Evolutionary conservation across 2,113 vertebrate genomes (phyloP), one percentile per base, ranked within the genome.

Genomic region (Paramormyrops kingsleyae): DNA sequence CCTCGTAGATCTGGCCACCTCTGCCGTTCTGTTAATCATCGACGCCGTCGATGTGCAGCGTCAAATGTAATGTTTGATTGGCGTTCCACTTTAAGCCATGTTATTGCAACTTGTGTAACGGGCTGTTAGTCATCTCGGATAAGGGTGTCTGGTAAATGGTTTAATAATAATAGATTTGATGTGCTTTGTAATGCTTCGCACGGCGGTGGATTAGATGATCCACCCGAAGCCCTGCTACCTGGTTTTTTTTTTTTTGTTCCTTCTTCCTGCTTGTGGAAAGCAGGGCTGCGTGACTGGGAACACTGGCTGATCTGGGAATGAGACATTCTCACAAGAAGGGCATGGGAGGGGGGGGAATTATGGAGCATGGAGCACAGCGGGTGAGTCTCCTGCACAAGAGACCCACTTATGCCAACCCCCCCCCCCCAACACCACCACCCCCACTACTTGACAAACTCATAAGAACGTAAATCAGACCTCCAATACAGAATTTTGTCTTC

Each of bases 391-490:
- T 21, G n/a, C 39, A 83, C 62, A 87, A 80, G 88, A 89, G 87
- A 31, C 53, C 89, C 47, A 46, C 83, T 91, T 89, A 46, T 44
- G 13, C 80, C 39, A 39, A 15, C 39, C 77, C 1, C 17, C 35
- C 77, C 31, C 39, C 39, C 42, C 77, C 19, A 47, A 35, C 13
- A 83, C 15, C 59, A 10, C 24, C 59, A 66, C 59, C 59, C 59
- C n/a, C 52, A 77, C n/a, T 44, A 47, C 88, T 56, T 74, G 83
- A 86, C 77, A 83, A 27, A 83, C 90, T 92, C 90, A 89, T 90
- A 93, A 90, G 88, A 89, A 93, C 92, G 91, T 90, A 91, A 92
- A 94, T 94, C 94, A 93, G 90, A 92, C 91, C 91, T 91, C 88
- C 92, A 93, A 94, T 94, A 91, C 91, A 91, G 90, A 91, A 93